Base-by-base conservation (phyloP, 2,113 vertebrate genomes). In the Mustela lutreola region DNA sequence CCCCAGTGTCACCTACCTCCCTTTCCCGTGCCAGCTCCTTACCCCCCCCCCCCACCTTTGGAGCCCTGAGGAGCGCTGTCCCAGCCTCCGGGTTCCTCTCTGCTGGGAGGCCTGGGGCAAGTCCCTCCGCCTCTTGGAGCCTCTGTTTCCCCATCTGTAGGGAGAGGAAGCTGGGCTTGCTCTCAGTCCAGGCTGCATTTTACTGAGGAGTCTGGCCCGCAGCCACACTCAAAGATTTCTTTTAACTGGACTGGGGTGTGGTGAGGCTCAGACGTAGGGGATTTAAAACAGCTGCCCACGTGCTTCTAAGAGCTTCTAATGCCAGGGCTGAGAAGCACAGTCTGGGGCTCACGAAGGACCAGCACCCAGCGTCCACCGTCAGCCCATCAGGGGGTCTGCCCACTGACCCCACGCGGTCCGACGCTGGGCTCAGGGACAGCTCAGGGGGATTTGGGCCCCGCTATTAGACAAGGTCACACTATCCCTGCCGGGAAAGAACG, bases 391-490 rank as follows among this genome's bases (percentile, higher is more conserved):
- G 10, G 2, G 42, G 4, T 11, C 79, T 62, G 81, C 67, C 50
- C 28, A 8, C 22, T 0, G 24, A 42, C 18, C 45, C 45, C 50
- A 11, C 1, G 0, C 71, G 6, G 4, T 62, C 80, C 53, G 62
- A 8, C 0, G 16, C 79, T 16, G 14, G 28, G n/a, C 83, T 50
- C 7, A 0, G 73, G 36, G 67, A 16, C 48, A 9, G 76, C 0
- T 0, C 11, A 0, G 63, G 2, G 67, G 78, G 36, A 18, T 33
- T 48, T 28, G 0, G 0, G 12, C 3, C 4, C 60, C 4, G 36
- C 31, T 18, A 0, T 85, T 4, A 70, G 50, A 60, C 18, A 26
- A 62, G 86, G 65, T 42, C 80, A 14, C 14, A 2, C 12, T 24
- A 42, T 16, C 50, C 50, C 1, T 15, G 15, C 50, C 14, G 3